phyloP scores from a whole-genome alignment of 2,113 vertebrate genomes.

The Calonectris borealis region DNA sequence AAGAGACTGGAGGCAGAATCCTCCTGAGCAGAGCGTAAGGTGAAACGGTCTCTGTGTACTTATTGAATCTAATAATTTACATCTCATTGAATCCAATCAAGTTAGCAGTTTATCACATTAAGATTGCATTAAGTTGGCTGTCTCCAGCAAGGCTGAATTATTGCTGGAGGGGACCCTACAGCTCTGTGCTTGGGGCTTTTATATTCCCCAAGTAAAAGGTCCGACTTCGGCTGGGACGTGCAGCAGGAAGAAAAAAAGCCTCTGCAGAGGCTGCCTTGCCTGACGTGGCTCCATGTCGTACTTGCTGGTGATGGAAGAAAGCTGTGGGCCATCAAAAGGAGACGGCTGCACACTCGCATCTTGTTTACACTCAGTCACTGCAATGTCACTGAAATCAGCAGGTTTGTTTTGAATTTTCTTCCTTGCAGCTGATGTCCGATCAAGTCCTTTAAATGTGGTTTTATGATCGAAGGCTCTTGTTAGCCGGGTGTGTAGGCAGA shows the following conservation, averaged over 20 bases:
- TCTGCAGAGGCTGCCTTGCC: not conserved
- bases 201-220: not conserved
- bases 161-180: constrained; percentile 28
- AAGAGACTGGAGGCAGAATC: constrained; percentile 43
- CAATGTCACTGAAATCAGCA: not conserved
- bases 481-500: not conserved
- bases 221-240: not conserved
- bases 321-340: not conserved
- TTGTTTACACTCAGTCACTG: not conserved
- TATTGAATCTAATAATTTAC: constrained; percentile 77
- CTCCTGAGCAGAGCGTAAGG: constrained; percentile 32
- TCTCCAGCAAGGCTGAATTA: constrained; percentile 56
- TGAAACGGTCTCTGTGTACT: constrained; percentile 59
- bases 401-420: not conserved
- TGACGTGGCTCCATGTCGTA: fast-evolving
- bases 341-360: fast-evolving
- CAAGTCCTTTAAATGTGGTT: not conserved
- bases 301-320: not conserved
- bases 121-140: constrained; percentile 65
- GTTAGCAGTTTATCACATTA: constrained; percentile 69
- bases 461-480: not conserved
- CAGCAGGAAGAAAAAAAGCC: not conserved
- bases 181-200: not conserved
- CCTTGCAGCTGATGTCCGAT: not conserved
- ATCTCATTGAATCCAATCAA: constrained; percentile 76